Base-by-base conservation (phyloP, 2,113 vertebrate genomes). In the Microtus richardsoni region DNA sequence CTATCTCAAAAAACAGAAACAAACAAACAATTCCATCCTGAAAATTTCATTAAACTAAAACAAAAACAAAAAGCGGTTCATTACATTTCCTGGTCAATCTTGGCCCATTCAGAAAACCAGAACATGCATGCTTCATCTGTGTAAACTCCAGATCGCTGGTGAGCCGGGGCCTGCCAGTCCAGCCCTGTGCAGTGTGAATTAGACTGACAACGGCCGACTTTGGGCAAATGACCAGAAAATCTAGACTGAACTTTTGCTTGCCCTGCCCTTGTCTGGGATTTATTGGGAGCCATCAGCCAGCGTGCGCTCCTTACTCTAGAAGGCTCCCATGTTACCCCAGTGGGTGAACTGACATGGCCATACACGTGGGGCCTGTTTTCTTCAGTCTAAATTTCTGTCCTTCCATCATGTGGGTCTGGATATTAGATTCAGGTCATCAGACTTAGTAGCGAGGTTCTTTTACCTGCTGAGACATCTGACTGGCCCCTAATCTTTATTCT, bases 71-170 rank as follows among this genome's bases (percentile, higher is more conserved):
- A 78, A 91, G 85, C 39, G 44, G 73, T 62, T 91, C 11, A 70
- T 21, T 49, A 41, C 47, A 74, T 93, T 91, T 95, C 91, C 83
- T 93, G 82, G 79, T 90, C 89, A 90, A 92, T 74, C 58, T 75
- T 82, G 73, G 21, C 82, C 52, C 64, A 26, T 93, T 90, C 41
- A 77, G 60, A 86, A 86, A 85, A 49, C 71, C n/a, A 6, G 52
- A 16, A 77, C 70, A 54, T 0, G 58, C 12, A n/a, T 30, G 36
- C 60, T 95, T 16, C 39, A 24, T 49, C 22, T 47, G 47, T 83
- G 68, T 22, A 10, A 94, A 41, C n/a, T 62, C 73, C 54, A 11
- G 4, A 54, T 22, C 10, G 44, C 74, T 39, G 49, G 2, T 24
- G n/a, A 68, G 36, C 64, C 64, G 21, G 80, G 41, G 47, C 1